A percentile compares a stretch with the other conserved stretches of the same genome.
phyloP scores from a whole-genome alignment of 2,113 vertebrate genomes.

The Hoplias malabaricus region DNA sequence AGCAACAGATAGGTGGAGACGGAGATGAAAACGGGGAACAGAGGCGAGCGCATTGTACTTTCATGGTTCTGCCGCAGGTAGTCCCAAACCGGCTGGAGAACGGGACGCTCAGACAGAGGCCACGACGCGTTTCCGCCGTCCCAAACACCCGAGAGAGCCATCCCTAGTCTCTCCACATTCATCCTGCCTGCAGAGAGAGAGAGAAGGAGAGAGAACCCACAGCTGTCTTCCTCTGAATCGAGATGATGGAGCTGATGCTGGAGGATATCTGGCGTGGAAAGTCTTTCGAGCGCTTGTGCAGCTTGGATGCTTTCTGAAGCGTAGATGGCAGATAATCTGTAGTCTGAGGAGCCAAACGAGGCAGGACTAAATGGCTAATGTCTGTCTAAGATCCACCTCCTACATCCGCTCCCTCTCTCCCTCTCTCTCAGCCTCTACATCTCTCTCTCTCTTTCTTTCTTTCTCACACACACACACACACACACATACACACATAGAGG shows the following conservation, averaged over 20 bases:
- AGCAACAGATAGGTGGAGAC: slow-evolving; percentile 73
- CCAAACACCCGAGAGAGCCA: slow-evolving; percentile 58
- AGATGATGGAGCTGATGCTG: slow-evolving; percentile 25
- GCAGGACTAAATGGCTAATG: slow-evolving; percentile 60
- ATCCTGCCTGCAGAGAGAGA: slow-evolving; percentile 20
- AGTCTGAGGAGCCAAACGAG: slow-evolving; percentile 66
- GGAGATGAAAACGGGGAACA: slow-evolving; percentile 75
- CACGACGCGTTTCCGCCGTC: slow-evolving; percentile 62
- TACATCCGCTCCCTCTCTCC: slow-evolving; percentile 53
- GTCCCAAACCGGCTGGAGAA: slow-evolving; percentile 77
- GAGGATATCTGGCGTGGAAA: not conserved
- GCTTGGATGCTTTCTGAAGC: too few species aligned
- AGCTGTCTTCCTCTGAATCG: not conserved
- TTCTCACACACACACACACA: too few species aligned
- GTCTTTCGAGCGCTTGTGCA: slow-evolving; percentile 13
- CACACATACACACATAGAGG: too few species aligned
- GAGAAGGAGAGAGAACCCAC: slow-evolving; percentile 10
- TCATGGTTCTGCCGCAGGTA: slow-evolving; percentile 74
- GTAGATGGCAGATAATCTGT: slow-evolving; percentile 58
- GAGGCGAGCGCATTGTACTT: slow-evolving; percentile 70
- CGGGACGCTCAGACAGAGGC: slow-evolving; percentile 53
- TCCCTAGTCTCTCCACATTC: slow-evolving; percentile 34
- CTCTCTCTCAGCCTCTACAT: not conserved
- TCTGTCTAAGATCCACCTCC: slow-evolving; percentile 75
- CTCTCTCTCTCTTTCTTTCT: slow-evolving; percentile 14